Conservation (phyloP, 2,888 invertebrate genomes). For the Ophonus ardosiacus region DNA sequence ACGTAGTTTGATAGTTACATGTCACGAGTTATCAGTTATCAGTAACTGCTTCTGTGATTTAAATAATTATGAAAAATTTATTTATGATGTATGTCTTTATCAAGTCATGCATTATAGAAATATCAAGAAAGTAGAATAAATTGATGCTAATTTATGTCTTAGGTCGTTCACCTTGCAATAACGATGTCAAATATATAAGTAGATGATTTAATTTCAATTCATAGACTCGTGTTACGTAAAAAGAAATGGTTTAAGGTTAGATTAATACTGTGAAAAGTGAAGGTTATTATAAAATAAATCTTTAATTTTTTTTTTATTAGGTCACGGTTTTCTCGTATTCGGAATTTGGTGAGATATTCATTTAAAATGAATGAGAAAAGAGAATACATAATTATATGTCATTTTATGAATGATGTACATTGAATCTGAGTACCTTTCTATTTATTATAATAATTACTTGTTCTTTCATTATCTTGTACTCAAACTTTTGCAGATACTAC, state of each 20-base stretch:
- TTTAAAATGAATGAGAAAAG: neutral
- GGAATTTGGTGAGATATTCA: neutral
- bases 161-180: neutral
- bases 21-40: neutral
- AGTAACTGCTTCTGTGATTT: neutral
- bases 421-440: too few species aligned
- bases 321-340: neutral
- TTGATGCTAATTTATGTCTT: neutral
- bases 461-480: too few species aligned
- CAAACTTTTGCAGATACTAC: too few species aligned
- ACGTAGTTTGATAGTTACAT: neutral
- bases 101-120: neutral
- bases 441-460: too few species aligned
- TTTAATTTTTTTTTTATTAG: neutral
- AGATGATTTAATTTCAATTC: neutral
- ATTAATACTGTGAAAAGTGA: neutral
- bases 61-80: neutral
- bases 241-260: slow-evolving; percentile 1
- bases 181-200: neutral
- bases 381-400: neutral
- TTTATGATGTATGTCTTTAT: neutral
- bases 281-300: neutral
- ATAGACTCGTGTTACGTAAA: neutral
- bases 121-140: neutral
- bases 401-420: neutral